Percentiles rank a stretch among this genome's conserved stretches.
phyloP scores from a whole-genome alignment of 2,888 invertebrate species.

The Peribatodes rhomboidaria region DNA sequence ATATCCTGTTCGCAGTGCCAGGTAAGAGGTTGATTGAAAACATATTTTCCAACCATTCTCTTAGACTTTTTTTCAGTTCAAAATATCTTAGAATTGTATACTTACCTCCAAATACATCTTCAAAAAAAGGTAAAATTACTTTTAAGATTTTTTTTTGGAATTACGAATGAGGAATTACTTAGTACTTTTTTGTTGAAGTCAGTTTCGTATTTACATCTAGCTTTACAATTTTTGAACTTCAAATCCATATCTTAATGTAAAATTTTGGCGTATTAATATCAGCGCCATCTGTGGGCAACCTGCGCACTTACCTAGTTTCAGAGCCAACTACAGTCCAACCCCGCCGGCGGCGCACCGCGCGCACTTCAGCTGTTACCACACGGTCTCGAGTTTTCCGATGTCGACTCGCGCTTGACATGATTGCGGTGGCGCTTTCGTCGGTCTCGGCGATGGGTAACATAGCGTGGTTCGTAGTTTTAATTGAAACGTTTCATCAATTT shows the following conservation, averaged over 20 bases:
- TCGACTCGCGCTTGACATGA: constrained; percentile 62
- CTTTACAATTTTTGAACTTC: background rate
- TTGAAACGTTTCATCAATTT: constrained; percentile 43
- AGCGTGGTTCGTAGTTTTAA: constrained; percentile 36
- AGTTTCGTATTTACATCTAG: too few species aligned
- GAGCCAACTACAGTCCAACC: constrained; percentile 93
- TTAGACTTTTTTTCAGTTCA: too few species aligned
- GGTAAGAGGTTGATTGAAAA: too few species aligned
- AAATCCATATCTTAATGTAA: background rate
- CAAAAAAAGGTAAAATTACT: too few species aligned
- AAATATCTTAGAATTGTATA: too few species aligned
- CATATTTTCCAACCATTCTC: too few species aligned
- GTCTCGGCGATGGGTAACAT: constrained; percentile 81
- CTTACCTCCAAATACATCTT: too few species aligned
- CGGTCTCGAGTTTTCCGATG: constrained; percentile 77
- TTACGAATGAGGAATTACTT: too few species aligned
- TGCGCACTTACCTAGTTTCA: constrained; percentile 88
- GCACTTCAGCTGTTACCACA: constrained; percentile 78
- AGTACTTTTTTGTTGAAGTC: too few species aligned
- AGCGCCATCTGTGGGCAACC: constrained; percentile 69
- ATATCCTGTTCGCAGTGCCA: too few species aligned
- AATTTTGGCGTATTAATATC: background rate
- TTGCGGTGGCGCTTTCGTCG: constrained; percentile 73
- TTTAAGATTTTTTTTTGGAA: too few species aligned
- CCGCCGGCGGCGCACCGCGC: constrained; percentile 86